These are phyloP conservation scores for Callimico goeldii DNA, from an alignment of 2,797 vertebrate species.

Conservation along the genomic window DNA sequence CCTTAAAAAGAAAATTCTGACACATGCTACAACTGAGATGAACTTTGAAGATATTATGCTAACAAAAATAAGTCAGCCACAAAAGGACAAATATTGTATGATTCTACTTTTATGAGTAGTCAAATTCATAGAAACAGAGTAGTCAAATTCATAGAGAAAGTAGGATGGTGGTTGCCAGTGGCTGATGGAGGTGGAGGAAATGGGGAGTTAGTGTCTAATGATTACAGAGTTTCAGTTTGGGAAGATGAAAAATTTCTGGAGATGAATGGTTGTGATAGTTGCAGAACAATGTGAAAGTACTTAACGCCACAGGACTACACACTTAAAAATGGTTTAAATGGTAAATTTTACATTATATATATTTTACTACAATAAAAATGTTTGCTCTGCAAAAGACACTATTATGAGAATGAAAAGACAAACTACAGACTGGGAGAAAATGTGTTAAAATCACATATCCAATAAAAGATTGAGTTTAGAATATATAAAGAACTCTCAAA, in stretches of 20 bases:
- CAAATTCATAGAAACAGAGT: not conserved
- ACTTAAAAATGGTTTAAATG: constrained; percentile 40
- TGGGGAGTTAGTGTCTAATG: not conserved
- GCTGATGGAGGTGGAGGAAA: not conserved
- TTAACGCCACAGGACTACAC: constrained; percentile 47
- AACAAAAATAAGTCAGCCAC: constrained; percentile 55
- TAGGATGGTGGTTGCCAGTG: not conserved
- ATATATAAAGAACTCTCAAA: constrained; percentile 47
- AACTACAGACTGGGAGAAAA: constrained; percentile 42
- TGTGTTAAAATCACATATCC: constrained; percentile 48
- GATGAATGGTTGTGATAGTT: not conserved
- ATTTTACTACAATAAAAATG: constrained; percentile 37
- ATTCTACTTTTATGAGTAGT: constrained; percentile 14
- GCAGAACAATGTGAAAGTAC: constrained; percentile 24
- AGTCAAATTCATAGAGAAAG: constrained; percentile 51
- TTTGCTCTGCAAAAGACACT: constrained; percentile 38
- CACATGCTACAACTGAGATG: not conserved
- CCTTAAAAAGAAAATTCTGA: constrained; percentile 56
- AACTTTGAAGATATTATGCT: constrained; percentile 12
- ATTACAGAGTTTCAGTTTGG: constrained; percentile 10
- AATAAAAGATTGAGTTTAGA: not conserved
- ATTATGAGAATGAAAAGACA: constrained; percentile 49
- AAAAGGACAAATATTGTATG: constrained; percentile 40
- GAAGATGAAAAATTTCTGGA: constrained; percentile 51
- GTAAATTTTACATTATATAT: constrained; percentile 36